phyloP scores from a whole-genome alignment of 2,113 vertebrate genomes.

The Calidris pygmaea region DNA sequence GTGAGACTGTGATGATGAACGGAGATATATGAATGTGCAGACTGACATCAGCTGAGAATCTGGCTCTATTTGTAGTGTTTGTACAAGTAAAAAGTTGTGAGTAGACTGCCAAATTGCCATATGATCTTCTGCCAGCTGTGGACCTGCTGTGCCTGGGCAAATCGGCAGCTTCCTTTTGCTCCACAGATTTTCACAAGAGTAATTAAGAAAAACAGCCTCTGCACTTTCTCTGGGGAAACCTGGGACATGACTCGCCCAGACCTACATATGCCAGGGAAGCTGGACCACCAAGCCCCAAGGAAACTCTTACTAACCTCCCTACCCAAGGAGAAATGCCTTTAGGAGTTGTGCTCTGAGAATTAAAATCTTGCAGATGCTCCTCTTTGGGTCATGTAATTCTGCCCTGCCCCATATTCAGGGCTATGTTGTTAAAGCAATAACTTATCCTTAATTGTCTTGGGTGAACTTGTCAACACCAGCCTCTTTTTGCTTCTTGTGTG shows the following conservation, averaged over 20 bases:
- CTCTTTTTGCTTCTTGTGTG: background rate
- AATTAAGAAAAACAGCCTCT: background rate
- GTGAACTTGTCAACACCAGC: constrained; percentile 45
- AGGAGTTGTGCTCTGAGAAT: background rate
- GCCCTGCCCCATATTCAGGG: background rate
- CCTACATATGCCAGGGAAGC: background rate
- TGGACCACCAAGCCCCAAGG: background rate
- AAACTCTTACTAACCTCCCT: background rate
- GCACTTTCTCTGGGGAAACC: background rate
- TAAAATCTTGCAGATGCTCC: background rate
- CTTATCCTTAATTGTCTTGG: constrained; percentile 35
- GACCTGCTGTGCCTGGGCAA: background rate
- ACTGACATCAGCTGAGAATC: background rate
- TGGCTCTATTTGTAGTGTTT: background rate
- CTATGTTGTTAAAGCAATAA: constrained; percentile 29
- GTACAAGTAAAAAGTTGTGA: background rate
- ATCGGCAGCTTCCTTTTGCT: background rate
- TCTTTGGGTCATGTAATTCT: constrained; percentile 12
- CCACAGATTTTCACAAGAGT: background rate
- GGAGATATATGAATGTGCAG: background rate
- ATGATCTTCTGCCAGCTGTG: background rate
- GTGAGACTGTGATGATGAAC: background rate
- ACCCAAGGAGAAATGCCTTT: background rate
- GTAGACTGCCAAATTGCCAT: background rate
- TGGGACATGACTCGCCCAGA: accelerated